Percentiles rank a stretch among this genome's conserved stretches.
Conservation (phyloP, 2,888 invertebrate genomes). For the Mythimna albipuncta region DNA sequence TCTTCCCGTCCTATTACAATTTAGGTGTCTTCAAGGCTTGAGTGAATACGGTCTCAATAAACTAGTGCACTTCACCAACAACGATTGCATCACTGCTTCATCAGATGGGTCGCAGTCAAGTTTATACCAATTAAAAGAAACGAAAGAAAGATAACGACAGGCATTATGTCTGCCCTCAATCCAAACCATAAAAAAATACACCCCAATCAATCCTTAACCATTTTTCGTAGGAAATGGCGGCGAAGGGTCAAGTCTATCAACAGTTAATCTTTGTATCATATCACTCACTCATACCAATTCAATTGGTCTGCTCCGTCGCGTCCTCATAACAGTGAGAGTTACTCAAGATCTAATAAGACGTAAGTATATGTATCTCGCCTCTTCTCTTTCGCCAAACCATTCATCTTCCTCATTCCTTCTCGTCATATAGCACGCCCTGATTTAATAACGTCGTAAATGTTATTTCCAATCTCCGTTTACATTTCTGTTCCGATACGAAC, state of each 20-base stretch:
- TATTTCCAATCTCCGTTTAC: conserved; percentile 53
- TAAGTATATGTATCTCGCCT: conserved; percentile 26
- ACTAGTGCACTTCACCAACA: no score
- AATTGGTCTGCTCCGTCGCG: conserved; percentile 33
- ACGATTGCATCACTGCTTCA: no score
- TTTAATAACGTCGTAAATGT: conserved; percentile 54
- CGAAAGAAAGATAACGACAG: no score
- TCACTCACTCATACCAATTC: conserved; percentile 42
- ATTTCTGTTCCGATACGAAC: conserved; percentile 15
- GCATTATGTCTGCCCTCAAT: not conserved
- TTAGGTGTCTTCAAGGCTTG: no score
- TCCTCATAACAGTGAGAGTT: conserved; percentile 14
- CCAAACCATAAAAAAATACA: conserved; percentile 1
- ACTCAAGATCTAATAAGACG: conserved; percentile 16
- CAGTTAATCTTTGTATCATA: conserved; percentile 38
- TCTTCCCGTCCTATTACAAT: no score
- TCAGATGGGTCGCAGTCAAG: no score
- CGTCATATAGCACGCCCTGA: conserved; percentile 40
- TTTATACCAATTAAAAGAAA: no score
- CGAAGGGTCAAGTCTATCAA: conserved; percentile 16
- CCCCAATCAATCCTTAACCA: not conserved
- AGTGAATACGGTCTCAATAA: no score
- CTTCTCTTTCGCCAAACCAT: conserved; percentile 38
- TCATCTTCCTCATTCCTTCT: conserved; percentile 49
- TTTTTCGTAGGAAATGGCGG: not conserved